Evolutionary conservation across 2,888 invertebrate genomes (phyloP).

Genomic region (Ormyrus labotus): DNA sequence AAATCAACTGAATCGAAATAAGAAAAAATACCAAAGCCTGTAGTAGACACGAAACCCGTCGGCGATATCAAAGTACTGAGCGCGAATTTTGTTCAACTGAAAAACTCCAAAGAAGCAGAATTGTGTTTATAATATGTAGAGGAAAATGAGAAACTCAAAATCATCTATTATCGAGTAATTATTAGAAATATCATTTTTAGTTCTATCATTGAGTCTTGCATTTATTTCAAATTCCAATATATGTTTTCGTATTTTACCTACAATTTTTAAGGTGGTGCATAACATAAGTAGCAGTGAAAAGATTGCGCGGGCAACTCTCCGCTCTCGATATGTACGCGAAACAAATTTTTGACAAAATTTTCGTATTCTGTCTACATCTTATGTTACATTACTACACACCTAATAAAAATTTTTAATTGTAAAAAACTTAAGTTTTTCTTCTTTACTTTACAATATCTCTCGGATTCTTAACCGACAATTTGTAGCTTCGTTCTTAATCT

Average conservation of each 20-base stretch:
- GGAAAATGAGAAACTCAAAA: conserved; percentile 46
- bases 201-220: conserved; percentile 57
- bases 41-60: conserved; percentile 49
- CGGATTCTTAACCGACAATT: conserved; percentile 14
- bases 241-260: conserved; percentile 59
- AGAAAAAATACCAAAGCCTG: conserved; percentile 53
- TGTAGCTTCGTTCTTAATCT: conserved; percentile 3
- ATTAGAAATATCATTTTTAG: conserved; percentile 40
- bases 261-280: conserved; percentile 66
- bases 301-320: conserved; percentile 54
- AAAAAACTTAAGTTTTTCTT: conserved; percentile 55
- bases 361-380: conserved; percentile 65
- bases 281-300: conserved; percentile 65
- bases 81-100: conserved; percentile 48
- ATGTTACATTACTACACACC: conserved; percentile 73
- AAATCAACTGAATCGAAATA: conserved; percentile 39
- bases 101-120: conserved; percentile 51
- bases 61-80: conserved; percentile 42
- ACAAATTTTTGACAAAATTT: conserved; percentile 50
- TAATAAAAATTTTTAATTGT: conserved; percentile 72
- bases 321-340: conserved; percentile 55
- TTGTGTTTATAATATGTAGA: conserved; percentile 48
- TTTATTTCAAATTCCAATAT: conserved; percentile 60
- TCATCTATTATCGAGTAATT: conserved; percentile 45
- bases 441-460: conserved; percentile 32